A percentile compares a stretch with the other conserved stretches of the same genome.
These are phyloP conservation scores for Hecatera dysodea DNA, from an alignment of 2,888 invertebrate species.

Conservation along the genomic window DNA sequence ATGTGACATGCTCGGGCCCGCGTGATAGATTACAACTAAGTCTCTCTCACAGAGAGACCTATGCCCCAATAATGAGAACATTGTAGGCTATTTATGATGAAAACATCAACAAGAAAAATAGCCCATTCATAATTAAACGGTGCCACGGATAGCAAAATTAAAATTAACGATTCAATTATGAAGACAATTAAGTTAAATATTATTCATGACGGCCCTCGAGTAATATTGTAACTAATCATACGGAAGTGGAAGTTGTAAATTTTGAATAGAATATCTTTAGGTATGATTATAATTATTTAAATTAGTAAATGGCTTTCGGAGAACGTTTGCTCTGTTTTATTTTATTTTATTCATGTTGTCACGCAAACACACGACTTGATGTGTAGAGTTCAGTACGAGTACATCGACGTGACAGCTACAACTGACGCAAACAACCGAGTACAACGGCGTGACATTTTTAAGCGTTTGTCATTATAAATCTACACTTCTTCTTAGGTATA, in stretches of 20 bases:
- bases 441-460: too few relatives aligned
- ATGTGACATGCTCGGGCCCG: too few relatives aligned
- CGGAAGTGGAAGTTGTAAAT: conserved; percentile 22
- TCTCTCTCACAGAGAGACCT: too few relatives aligned
- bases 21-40: too few relatives aligned
- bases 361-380: background rate
- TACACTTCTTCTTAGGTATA: too few relatives aligned
- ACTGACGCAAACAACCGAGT: too few relatives aligned
- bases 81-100: background rate
- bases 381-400: background rate
- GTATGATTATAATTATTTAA: conserved; percentile 23
- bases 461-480: too few relatives aligned
- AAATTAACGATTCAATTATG: conserved; percentile 48
- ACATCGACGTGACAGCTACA: background rate
- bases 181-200: conserved; percentile 50
- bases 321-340: background rate
- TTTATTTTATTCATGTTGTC: conserved; percentile 1
- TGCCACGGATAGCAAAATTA: conserved; percentile 12
- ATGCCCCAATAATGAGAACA: background rate
- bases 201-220: conserved; percentile 35
- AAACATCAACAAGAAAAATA: background rate
- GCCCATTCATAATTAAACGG: conserved; percentile 1
- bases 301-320: background rate
- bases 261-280: conserved; percentile 9
- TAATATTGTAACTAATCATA: conserved; percentile 43